Conservation (phyloP, 2,888 invertebrate species). For the Sympetrum striolatum region DNA sequence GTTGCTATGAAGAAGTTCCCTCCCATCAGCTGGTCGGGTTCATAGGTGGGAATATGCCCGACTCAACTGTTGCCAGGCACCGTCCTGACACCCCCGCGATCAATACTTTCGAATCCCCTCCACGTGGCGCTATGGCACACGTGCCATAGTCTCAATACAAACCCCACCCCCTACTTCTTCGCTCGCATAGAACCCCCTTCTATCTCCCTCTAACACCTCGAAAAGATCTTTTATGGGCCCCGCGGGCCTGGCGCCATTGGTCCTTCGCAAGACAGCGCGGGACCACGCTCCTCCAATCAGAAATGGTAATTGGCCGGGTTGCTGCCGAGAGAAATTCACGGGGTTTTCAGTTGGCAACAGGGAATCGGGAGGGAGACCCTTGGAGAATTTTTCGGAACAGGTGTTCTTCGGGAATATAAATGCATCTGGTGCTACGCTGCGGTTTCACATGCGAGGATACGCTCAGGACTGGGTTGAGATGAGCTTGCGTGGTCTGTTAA, state of each 20-base stretch:
- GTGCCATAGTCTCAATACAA: slow-evolving; percentile 19
- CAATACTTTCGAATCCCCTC: slow-evolving; percentile 14
- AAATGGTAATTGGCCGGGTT: background rate
- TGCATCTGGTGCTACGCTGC: background rate
- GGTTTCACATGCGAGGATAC: background rate
- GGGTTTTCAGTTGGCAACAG: background rate
- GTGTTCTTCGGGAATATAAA: background rate
- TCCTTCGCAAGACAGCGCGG: background rate
- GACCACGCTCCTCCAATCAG: background rate
- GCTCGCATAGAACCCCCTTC: background rate
- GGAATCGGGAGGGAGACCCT: background rate
- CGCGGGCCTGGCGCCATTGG: background rate
- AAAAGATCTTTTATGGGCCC: background rate
- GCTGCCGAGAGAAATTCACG: background rate
- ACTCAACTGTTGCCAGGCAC: slow-evolving; percentile 39
- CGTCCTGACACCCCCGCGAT: slow-evolving; percentile 9
- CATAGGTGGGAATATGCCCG: background rate
- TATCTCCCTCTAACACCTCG: background rate
- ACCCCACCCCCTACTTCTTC: background rate
- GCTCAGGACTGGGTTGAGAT: background rate
- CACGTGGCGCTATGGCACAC: slow-evolving; percentile 24
- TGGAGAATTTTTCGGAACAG: background rate
- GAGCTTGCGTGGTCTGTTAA: too few species aligned
- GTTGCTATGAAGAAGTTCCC: background rate
- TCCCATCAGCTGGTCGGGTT: slow-evolving; percentile 14